Conservation (phyloP, 2,113 vertebrate genomes). For the Cromileptes altivelis region DNA sequence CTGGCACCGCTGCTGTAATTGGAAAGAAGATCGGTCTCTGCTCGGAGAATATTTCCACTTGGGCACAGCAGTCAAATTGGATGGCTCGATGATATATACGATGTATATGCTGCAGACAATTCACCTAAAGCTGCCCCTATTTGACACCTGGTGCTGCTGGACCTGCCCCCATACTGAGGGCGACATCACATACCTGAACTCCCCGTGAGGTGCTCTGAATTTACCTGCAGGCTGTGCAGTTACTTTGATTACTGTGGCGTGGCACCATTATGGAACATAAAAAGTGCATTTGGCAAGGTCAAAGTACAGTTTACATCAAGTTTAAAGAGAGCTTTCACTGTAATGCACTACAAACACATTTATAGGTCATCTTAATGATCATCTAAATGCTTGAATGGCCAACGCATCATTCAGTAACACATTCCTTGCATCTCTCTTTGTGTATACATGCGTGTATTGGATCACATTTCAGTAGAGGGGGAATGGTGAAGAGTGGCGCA, state of each 20-base stretch:
- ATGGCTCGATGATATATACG: constrained; percentile 40
- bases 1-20: constrained; percentile 58
- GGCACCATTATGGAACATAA: constrained; percentile 28
- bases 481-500: too few relatives aligned
- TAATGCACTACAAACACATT: constrained; percentile 28
- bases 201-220: constrained; percentile 7
- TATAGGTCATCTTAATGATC: constrained; percentile 10
- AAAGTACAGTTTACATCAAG: constrained; percentile 29
- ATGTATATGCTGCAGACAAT: constrained; percentile 48
- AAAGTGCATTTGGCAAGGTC: constrained; percentile 43
- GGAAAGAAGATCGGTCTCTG: constrained; percentile 56
- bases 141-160: constrained; percentile 17
- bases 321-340: background rate
- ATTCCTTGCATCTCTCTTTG: background rate
- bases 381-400: constrained; percentile 15
- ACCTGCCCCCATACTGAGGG: constrained; percentile 9
- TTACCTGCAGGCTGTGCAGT: constrained; percentile 43
- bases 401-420: background rate
- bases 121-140: constrained; percentile 10
- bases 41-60: constrained; percentile 47
- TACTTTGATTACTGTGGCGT: constrained; percentile 42
- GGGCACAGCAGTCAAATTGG: constrained; percentile 47
- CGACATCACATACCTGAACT: constrained; percentile 29
- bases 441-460: background rate
- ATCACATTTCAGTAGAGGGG: too few relatives aligned